Percentiles rank a stretch among this genome's conserved stretches.
Evolutionary conservation across 2,113 vertebrate species (phyloP).

Genomic region (Chaetodon trifascialis): DNA sequence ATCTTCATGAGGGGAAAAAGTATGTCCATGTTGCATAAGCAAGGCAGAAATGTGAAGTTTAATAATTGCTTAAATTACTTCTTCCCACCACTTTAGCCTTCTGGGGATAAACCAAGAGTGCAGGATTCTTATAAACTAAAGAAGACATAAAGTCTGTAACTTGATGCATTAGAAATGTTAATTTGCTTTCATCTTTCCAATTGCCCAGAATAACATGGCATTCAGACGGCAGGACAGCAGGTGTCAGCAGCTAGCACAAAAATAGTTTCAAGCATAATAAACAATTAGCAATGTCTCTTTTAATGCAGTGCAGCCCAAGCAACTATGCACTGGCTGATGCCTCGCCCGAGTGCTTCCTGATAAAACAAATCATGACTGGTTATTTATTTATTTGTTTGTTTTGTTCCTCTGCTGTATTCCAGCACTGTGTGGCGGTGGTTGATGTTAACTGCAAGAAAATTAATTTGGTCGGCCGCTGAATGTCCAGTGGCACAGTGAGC

Average conservation of each 20-base stretch:
- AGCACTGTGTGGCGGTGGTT: slow-evolving; percentile 10
- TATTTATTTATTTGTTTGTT: slow-evolving; percentile 62
- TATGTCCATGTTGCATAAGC: slow-evolving; percentile 5
- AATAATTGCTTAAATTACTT: slow-evolving; percentile 6
- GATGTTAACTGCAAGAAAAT: slow-evolving; percentile 40
- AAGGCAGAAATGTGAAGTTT: slow-evolving; percentile 19
- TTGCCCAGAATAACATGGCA: not conserved
- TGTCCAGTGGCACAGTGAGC: slow-evolving; percentile 21
- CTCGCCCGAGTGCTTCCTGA: slow-evolving; percentile 34
- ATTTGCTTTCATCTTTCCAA: not conserved
- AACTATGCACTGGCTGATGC: slow-evolving; percentile 25
- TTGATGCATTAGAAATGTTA: not conserved
- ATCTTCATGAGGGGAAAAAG: slow-evolving; percentile 21
- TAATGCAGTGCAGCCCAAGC: slow-evolving; percentile 25
- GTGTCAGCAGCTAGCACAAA: slow-evolving; percentile 13
- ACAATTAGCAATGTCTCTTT: slow-evolving; percentile 44
- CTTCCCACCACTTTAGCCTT: not conserved
- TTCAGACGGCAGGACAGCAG: slow-evolving; percentile 16
- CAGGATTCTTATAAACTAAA: not conserved
- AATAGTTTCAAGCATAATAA: slow-evolving; percentile 8
- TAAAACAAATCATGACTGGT: slow-evolving; percentile 47
- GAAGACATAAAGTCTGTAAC: not conserved
- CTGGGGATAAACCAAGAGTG: not conserved
- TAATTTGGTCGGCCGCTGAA: slow-evolving; percentile 3
- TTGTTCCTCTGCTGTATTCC: slow-evolving; percentile 35